These are phyloP conservation scores for Diadegma fenestrale DNA, from an alignment of 2,888 invertebrate genomes.

Conservation along the genomic window DNA sequence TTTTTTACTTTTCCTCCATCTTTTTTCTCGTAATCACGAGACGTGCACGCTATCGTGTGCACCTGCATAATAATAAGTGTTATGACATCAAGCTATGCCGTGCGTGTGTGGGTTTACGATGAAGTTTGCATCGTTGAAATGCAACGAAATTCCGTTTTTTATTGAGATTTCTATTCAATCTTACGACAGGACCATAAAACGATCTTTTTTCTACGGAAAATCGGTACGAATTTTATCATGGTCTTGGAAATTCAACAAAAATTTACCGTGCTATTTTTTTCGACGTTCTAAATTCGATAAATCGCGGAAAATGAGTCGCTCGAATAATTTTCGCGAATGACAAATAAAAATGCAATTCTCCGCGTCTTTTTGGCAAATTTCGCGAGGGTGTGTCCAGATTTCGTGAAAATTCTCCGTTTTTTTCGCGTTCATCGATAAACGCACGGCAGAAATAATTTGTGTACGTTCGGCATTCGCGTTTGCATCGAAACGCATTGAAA, in stretches of 20 bases:
- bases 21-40: slow-evolving; percentile 12
- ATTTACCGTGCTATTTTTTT: neutral
- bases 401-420: neutral
- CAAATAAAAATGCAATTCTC: neutral
- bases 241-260: too few relatives aligned
- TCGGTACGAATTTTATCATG: too few relatives aligned
- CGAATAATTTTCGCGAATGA: neutral
- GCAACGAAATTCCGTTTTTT: too few relatives aligned
- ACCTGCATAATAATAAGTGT: slow-evolving; percentile 30
- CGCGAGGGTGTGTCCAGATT: neutral
- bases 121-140: too few relatives aligned
- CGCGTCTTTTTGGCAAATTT: neutral
- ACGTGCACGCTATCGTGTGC: neutral
- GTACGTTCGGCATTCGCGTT: neutral
- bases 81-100: slow-evolving; percentile 1
- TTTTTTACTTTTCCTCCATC: slow-evolving; percentile 25
- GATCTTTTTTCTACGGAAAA: too few relatives aligned
- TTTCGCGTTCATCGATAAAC: neutral
- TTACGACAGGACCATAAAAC: too few relatives aligned
- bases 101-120: neutral
- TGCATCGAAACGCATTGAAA: neutral
- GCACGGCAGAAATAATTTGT: neutral
- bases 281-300: neutral
- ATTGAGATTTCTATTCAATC: too few relatives aligned
- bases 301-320: too few relatives aligned